Evolutionary conservation across 23 tunicate species (phyloP).

Genomic region (Trididemnum clinides): DNA sequence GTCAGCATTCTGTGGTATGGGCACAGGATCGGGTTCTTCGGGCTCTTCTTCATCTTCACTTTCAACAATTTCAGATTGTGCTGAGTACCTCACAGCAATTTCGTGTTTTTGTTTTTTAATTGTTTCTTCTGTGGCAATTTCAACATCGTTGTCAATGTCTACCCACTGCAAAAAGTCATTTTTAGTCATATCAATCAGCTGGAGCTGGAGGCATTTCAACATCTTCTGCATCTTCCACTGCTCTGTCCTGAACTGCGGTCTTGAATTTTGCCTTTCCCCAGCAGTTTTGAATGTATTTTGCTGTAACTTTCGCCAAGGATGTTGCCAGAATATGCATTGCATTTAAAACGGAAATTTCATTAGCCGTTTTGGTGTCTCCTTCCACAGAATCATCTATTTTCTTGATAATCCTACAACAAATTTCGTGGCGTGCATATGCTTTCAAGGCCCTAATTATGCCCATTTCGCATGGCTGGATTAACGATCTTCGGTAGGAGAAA

Average conservation of each 20-base stretch:
- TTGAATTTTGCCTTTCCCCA: conserved; percentile 21
- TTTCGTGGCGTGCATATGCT: conserved; percentile 18
- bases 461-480: conserved; percentile 18
- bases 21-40: no score
- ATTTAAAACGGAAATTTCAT: conserved; percentile 23
- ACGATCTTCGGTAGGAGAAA: conserved; percentile 17
- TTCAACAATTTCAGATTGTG: conserved; percentile 44
- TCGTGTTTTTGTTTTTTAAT: no score
- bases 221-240: conserved; percentile 35
- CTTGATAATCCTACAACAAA: conserved; percentile 14
- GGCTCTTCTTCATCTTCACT: conserved; percentile 46
- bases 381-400: conserved; percentile 16
- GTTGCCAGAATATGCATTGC: conserved; percentile 31
- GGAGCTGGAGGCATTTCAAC: conserved; percentile 22
- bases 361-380: conserved; percentile 29
- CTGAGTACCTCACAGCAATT: no score
- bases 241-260: conserved; percentile 19
- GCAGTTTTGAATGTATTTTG: conserved; percentile 21
- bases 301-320: conserved; percentile 1
- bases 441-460: conserved; percentile 20
- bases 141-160: conserved; percentile 19
- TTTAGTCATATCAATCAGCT: conserved; percentile 27
- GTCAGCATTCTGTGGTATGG: no score
- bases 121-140: no score
- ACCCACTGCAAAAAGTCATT: conserved; percentile 22